Percentiles rank a stretch among this genome's conserved stretches.
phyloP scores from a whole-genome alignment of 2,888 invertebrate species.

The Campoplex capitator region DNA sequence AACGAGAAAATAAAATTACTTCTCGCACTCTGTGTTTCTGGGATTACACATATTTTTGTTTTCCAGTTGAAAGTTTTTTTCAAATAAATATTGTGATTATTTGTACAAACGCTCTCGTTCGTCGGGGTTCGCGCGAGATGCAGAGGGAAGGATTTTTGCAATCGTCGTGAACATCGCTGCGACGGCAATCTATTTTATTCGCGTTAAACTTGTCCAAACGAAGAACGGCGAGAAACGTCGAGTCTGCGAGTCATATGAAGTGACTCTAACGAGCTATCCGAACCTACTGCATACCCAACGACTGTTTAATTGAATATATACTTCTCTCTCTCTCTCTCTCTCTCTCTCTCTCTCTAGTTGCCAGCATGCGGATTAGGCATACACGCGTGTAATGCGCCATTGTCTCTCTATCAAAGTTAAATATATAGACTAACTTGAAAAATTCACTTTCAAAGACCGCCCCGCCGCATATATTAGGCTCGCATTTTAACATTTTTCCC shows the following conservation, averaged over 20 bases:
- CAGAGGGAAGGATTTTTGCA: slow-evolving; percentile 22
- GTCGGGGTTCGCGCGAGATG: background rate
- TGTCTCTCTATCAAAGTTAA: background rate
- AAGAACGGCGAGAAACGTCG: slow-evolving; percentile 38
- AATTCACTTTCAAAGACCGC: background rate
- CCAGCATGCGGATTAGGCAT: slow-evolving; percentile 1
- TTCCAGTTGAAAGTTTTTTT: too few species aligned
- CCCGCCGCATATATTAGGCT: background rate
- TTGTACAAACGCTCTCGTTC: slow-evolving; percentile 1
- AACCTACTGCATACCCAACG: slow-evolving; percentile 27
- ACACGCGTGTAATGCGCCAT: background rate
- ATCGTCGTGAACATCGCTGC: slow-evolving; percentile 18
- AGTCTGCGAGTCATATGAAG: slow-evolving; percentile 60
- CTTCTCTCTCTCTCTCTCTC: slow-evolving; percentile 31
- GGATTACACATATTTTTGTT: too few species aligned
- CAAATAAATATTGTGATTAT: background rate
- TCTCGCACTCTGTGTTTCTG: background rate
- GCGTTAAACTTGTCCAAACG: slow-evolving; percentile 21
- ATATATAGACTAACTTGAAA: background rate
- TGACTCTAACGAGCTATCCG: slow-evolving; percentile 56
- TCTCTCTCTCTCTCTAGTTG: slow-evolving; percentile 22
- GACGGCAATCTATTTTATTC: slow-evolving; percentile 37
- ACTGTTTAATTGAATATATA: slow-evolving; percentile 51
- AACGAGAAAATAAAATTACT: too few species aligned
- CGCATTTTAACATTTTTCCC: too few species aligned